Evolutionary conservation across 2,888 invertebrate species (phyloP).

Genomic region (Hydrotaea diabolus): DNA sequence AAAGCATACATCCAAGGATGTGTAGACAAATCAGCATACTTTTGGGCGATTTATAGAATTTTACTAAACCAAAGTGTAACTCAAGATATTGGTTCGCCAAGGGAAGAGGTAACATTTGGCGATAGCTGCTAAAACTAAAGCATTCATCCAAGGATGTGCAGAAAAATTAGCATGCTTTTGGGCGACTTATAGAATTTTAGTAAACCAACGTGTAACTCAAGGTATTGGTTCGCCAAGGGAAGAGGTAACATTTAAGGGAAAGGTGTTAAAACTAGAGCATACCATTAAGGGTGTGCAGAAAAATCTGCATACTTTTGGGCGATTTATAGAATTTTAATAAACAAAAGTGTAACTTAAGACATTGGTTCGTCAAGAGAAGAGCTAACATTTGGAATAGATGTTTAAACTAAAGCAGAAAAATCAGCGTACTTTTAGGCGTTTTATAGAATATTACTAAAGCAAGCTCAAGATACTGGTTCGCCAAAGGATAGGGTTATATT

Average conservation of each 20-base stretch:
- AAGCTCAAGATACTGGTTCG: slow-evolving; percentile 36
- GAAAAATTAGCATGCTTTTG: slow-evolving; percentile 18
- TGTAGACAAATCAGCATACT: slow-evolving; percentile 16
- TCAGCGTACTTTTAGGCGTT: slow-evolving; percentile 24
- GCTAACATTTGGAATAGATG: not conserved
- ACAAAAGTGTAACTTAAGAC: slow-evolving; percentile 38
- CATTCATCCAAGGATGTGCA: not conserved
- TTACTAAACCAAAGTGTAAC: no score
- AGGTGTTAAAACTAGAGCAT: not conserved
- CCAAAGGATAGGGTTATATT: not conserved
- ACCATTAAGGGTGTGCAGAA: not conserved
- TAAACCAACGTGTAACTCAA: no score
- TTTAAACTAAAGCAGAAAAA: not conserved
- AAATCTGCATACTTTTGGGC: slow-evolving; percentile 32
- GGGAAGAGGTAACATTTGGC: not conserved
- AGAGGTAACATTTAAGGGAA: not conserved
- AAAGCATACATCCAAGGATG: not conserved
- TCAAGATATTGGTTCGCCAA: slow-evolving; percentile 37
- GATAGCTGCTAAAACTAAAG: not conserved
- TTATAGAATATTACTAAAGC: not conserved
- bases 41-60: not conserved
- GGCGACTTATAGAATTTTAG: not conserved
- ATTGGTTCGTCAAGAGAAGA: not conserved
- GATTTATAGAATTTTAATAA: not conserved
- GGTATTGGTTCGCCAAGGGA: slow-evolving; percentile 23